A percentile compares a stretch with the other conserved stretches of the same genome.
These are phyloP conservation scores for Tenebrio molitor DNA, from an alignment of 1,140 invertebrate species.

Conservation along the genomic window DNA sequence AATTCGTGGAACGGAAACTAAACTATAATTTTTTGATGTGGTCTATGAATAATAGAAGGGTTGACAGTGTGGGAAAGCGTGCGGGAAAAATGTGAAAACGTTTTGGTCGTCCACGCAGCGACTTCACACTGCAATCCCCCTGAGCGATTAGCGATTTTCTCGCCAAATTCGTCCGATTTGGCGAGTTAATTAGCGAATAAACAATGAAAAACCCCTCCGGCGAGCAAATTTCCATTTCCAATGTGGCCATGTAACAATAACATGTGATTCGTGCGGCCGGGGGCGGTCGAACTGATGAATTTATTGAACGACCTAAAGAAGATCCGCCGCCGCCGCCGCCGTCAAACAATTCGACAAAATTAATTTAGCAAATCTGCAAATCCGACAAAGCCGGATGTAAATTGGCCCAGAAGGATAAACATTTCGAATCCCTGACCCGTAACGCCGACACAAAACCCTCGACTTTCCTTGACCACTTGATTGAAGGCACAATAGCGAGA, in stretches of 20 bases:
- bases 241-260: slow-evolving; percentile 44
- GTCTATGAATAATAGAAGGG: no score
- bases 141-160: slow-evolving; percentile 45
- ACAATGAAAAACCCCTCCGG: slow-evolving; percentile 48
- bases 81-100: slow-evolving; percentile 1
- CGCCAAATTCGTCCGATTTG: slow-evolving; percentile 47
- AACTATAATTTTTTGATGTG: no score
- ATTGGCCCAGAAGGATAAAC: background rate
- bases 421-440: background rate
- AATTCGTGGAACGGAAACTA: no score
- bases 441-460: slow-evolving; percentile 17
- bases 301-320: no score
- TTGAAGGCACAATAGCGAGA: slow-evolving; percentile 24
- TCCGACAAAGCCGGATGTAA: background rate
- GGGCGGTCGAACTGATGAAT: background rate
- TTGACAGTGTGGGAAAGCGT: no score
- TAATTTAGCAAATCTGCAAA: slow-evolving; percentile 29
- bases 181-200: slow-evolving; percentile 48
- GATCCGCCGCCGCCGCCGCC: no score
- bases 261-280: slow-evolving; percentile 28
- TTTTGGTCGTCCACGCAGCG: slow-evolving; percentile 1
- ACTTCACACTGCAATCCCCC: slow-evolving; percentile 46
- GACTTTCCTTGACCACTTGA: slow-evolving; percentile 35
- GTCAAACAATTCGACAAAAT: slow-evolving; percentile 30
- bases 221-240: slow-evolving; percentile 44